Base-by-base conservation (phyloP, 2,113 vertebrate genomes). In the Pogonocichla stellata region DNA sequence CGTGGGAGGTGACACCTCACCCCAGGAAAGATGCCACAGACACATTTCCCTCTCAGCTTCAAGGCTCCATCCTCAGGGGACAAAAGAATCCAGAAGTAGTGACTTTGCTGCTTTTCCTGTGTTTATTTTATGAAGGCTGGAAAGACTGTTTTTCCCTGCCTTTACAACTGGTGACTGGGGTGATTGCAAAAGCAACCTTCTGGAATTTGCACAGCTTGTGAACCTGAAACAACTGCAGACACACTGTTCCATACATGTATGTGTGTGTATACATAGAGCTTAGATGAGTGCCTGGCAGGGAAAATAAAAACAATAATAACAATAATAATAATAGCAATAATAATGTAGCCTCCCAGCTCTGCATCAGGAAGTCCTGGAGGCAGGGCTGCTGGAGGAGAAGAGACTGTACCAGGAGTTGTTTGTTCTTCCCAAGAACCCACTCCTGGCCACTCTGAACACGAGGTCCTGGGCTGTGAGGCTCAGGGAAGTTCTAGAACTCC, bases 241-340 rank as follows among this genome's bases (percentile, higher is more conserved):
- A 56, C 13, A 12, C 8, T 31, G 48, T 19, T 77, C 53, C 65
- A 34, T 10, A 25, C 3, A 8, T 0, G 28, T 36, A 0, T 23
- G 5, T 34, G 10, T 29, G 3, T 38, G 9, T 19, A 22, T 6
- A 4, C 0, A 42, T 0, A 23, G 9, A 56, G 43, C 29, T 74
- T 5, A 36, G 40, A 47, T 24, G 10, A 51, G 66, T 14, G 16
- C 19, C 50, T 61, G 25, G 77, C 69, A 73, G 23, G 19, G 43
- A 43, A 26, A 72, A 71, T 17, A 38, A 58, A 6, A 47, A 34
- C 2, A 43, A 28, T 5, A 51, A 47, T 18, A 57, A 24, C 8
- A 43, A 34, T 2, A 45, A 38, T 5, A 53, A 48, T 18, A 48
- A 40, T 17, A 42, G 42, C 22, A 40, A 43, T 9, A 60, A 17